Conservation (phyloP, 1,140 invertebrate species). For the Procambarus clarkii region DNA sequence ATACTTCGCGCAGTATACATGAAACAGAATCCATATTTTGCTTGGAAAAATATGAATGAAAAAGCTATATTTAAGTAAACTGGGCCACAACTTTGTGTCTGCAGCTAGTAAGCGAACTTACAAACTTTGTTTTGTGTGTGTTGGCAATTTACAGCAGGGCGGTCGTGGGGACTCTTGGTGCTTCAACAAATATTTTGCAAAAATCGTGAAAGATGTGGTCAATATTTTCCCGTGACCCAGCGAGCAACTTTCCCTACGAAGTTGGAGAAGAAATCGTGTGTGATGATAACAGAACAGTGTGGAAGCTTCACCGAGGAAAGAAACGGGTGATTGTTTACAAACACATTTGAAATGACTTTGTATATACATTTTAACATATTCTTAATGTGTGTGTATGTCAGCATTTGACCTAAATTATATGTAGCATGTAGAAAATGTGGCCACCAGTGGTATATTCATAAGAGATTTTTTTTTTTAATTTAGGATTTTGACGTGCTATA, state of each 20-base stretch:
- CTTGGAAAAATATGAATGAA: not conserved
- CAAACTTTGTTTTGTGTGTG: slow-evolving; percentile 12
- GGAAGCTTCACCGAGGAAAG: slow-evolving; percentile 45
- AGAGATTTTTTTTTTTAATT: no score
- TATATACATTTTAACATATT: not conserved
- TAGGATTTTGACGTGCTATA: no score
- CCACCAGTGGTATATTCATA: no score
- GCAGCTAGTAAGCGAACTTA: not conserved
- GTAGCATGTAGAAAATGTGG: no score
- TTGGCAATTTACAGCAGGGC: not conserved
- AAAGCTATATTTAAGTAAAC: not conserved
- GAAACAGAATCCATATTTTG: no score
- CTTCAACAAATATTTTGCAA: not conserved
- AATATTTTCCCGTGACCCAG: slow-evolving; percentile 45
- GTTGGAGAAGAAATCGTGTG: slow-evolving; percentile 5
- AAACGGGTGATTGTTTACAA: slow-evolving; percentile 29
- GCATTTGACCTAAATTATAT: no score
- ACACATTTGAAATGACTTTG: not conserved
- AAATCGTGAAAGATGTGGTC: slow-evolving; percentile 34
- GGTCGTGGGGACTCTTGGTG: no score
- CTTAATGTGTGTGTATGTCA: no score
- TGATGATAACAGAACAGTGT: slow-evolving; percentile 24
- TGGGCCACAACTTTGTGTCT: no score
- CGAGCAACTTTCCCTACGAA: slow-evolving; percentile 32
- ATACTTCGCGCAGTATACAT: no score